Percentiles rank a stretch among this genome's conserved stretches.
These are phyloP conservation scores for Procambarus clarkii DNA, from an alignment of 1,140 invertebrate genomes.

Conservation along the genomic window DNA sequence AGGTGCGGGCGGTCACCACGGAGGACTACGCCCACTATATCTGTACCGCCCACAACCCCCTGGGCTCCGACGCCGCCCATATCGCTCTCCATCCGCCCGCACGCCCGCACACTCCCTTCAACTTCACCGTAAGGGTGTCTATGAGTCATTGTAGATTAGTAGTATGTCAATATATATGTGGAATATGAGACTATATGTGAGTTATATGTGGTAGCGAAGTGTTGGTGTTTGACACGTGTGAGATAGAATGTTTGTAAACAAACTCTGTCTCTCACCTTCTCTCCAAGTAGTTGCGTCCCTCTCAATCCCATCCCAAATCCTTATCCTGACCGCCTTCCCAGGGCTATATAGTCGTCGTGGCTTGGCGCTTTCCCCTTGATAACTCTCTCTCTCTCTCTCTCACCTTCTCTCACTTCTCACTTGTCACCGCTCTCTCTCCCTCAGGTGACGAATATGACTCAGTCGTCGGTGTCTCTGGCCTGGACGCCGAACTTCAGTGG, in stretches of 20 bases:
- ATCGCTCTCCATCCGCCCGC: slow-evolving; percentile 51
- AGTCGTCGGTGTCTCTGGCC: slow-evolving; percentile 88
- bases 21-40: slow-evolving; percentile 93
- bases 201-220: no score
- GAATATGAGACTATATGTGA: no score
- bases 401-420: background rate
- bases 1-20: slow-evolving; percentile 86
- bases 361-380: slow-evolving; percentile 75
- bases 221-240: no score
- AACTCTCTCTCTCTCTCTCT: background rate
- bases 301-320: background rate
- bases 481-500: slow-evolving; percentile 97
- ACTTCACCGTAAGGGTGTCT: slow-evolving; percentile 24
- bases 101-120: slow-evolving; percentile 28
- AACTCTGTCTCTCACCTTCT: background rate
- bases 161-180: no score
- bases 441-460: slow-evolving; percentile 88
- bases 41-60: slow-evolving; percentile 89
- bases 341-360: background rate
- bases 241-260: background rate
- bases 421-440: slow-evolving; percentile 74
- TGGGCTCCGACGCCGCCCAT: slow-evolving; percentile 80
- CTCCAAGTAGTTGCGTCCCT: background rate
- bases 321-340: background rate
- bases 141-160: no score